phyloP scores from a whole-genome alignment of 2,113 vertebrate genomes.

The Theristicus caerulescens region DNA sequence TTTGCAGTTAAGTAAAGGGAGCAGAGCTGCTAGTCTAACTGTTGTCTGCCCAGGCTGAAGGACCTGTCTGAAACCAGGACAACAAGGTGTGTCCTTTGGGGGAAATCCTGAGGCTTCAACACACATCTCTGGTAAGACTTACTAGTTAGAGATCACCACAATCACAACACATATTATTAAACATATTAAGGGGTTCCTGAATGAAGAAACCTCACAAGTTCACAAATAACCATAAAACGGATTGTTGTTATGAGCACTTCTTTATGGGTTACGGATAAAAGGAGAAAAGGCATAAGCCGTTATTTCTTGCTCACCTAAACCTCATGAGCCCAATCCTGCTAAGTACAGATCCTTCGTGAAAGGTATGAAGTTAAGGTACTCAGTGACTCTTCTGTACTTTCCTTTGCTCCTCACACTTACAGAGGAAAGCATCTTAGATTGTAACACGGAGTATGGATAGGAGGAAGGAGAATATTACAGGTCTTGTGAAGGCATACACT shows the following conservation, averaged over 20 bases:
- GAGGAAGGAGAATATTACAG: background rate
- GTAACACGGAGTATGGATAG: background rate
- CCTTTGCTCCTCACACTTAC: background rate
- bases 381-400: background rate
- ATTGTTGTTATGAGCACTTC: background rate
- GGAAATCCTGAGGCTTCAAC: background rate
- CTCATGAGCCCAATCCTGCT: background rate
- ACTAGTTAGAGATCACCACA: background rate
- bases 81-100: background rate
- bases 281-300: background rate
- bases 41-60: background rate
- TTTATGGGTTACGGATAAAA: background rate
- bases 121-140: fast-evolving
- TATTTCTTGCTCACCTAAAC: background rate
- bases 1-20: background rate
- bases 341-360: background rate
- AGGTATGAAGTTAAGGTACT: background rate
- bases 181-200: background rate
- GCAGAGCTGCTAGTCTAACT: background rate
- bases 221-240: background rate
- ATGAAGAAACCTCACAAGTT: background rate
- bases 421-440: background rate
- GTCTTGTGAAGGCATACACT: background rate
- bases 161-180: background rate
- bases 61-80: background rate